These are phyloP conservation scores for Pseudomyrmex cubaensis DNA, from an alignment of 1,140 invertebrate genomes.

Conservation along the genomic window DNA sequence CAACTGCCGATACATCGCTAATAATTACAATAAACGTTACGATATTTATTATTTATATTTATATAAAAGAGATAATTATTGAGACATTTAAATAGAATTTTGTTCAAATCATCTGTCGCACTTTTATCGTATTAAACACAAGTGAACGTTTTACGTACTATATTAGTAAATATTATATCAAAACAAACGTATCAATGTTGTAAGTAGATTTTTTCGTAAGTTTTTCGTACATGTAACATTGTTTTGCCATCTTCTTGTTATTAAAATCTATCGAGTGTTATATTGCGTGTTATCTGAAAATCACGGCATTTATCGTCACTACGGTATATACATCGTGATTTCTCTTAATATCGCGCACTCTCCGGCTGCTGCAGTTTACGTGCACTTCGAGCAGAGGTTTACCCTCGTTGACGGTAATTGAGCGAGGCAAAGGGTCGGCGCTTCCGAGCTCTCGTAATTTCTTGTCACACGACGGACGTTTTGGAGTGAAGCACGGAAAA, in stretches of 20 bases:
- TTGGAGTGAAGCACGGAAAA: slow-evolving; percentile 56
- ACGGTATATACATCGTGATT: slow-evolving; percentile 20
- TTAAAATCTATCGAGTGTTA: neutral
- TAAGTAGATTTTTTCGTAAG: too few species aligned
- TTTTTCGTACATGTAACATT: too few species aligned
- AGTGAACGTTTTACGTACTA: too few species aligned
- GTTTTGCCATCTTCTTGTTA: neutral
- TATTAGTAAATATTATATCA: too few species aligned
- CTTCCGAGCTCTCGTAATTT: slow-evolving; percentile 62
- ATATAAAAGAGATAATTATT: too few species aligned
- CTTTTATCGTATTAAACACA: too few species aligned
- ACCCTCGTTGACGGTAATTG: slow-evolving; percentile 56
- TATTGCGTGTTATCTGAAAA: neutral
- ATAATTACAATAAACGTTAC: too few species aligned
- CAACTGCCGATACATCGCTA: too few species aligned
- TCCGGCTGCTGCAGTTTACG: slow-evolving; percentile 52
- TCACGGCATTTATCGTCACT: neutral
- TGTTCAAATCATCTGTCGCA: too few species aligned
- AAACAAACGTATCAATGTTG: too few species aligned
- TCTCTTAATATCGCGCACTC: slow-evolving; percentile 30
- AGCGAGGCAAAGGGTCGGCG: slow-evolving; percentile 57
- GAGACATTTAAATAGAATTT: too few species aligned
- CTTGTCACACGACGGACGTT: slow-evolving; percentile 62
- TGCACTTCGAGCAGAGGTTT: slow-evolving; percentile 47
- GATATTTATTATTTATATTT: too few species aligned